A percentile compares a stretch with the other conserved stretches of the same genome.
phyloP scores from a whole-genome alignment of 1,140 invertebrate genomes.

The Medauroidea extradentata region DNA sequence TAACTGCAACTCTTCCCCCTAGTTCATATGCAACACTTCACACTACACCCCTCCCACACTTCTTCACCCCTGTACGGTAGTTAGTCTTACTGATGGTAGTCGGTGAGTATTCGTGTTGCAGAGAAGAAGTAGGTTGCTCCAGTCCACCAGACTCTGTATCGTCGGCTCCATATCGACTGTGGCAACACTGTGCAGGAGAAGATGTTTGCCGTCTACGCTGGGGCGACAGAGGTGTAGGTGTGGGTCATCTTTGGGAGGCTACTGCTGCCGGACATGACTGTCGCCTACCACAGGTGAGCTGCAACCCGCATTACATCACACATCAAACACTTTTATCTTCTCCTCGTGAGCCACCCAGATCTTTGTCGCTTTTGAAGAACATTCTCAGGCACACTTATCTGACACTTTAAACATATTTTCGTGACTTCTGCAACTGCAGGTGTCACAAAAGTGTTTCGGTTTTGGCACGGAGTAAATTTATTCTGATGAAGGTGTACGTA shows the following conservation, averaged over 20 bases:
- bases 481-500: no score
- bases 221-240: conserved; percentile 59
- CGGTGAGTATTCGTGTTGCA: no score
- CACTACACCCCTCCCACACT: no score
- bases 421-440: not conserved
- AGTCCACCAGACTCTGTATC: conserved; percentile 3
- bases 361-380: no score
- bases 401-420: not conserved
- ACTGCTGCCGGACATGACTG: conserved; percentile 21
- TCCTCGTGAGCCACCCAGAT: no score
- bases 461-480: no score
- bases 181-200: not conserved
- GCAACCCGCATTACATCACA: not conserved
- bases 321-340: not conserved
- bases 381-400: no score
- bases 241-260: conserved; percentile 59
- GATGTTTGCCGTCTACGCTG: conserved; percentile 50
- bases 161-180: conserved; percentile 1
- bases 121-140: not conserved
- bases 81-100: no score
- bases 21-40: no score
- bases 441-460: no score
- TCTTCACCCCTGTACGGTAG: no score
- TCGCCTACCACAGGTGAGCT: conserved; percentile 32
- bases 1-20: no score